Percentiles rank a stretch among this genome's conserved stretches.
These are phyloP conservation scores for Sphenopsis melanotis DNA, from an alignment of 2,797 vertebrate species.

Conservation along the genomic window DNA sequence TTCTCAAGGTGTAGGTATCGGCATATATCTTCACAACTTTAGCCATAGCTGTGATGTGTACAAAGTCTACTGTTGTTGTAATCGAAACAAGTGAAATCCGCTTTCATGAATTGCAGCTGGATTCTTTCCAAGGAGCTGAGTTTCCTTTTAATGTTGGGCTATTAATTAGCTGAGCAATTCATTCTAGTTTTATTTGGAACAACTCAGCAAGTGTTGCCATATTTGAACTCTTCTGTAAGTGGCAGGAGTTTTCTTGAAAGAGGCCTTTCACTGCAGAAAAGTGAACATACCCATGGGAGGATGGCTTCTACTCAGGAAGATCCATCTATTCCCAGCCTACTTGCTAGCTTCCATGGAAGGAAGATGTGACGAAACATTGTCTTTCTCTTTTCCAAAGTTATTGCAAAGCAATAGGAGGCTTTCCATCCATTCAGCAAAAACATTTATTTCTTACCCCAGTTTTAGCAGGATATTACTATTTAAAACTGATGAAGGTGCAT, in stretches of 20 bases:
- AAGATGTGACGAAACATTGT: neutral
- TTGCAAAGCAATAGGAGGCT: neutral
- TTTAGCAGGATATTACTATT: neutral
- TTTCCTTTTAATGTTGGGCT: conserved; percentile 19
- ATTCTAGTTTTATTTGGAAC: neutral
- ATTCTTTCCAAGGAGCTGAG: neutral
- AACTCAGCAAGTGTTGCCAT: neutral
- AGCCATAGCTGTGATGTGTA: neutral
- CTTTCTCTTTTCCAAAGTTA: neutral
- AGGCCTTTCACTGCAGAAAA: neutral
- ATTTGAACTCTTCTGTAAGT: neutral
- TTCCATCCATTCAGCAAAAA: neutral
- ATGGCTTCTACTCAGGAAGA: neutral
- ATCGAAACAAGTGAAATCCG: neutral
- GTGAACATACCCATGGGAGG: rapidly evolving
- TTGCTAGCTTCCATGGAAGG: neutral
- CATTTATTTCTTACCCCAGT: neutral
- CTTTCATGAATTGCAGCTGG: conserved; percentile 5
- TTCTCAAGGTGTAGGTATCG: neutral
- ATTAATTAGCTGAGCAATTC: conserved; percentile 36
- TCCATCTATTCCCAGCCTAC: neutral
- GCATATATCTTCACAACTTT: neutral
- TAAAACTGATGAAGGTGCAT: neutral
- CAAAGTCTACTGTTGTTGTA: neutral
- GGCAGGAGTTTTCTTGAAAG: neutral